Evolutionary conservation across 1,140 invertebrate genomes (phyloP), one percentile per base, ranked within the genome.

Genomic region (Hesperophylax magnus): DNA sequence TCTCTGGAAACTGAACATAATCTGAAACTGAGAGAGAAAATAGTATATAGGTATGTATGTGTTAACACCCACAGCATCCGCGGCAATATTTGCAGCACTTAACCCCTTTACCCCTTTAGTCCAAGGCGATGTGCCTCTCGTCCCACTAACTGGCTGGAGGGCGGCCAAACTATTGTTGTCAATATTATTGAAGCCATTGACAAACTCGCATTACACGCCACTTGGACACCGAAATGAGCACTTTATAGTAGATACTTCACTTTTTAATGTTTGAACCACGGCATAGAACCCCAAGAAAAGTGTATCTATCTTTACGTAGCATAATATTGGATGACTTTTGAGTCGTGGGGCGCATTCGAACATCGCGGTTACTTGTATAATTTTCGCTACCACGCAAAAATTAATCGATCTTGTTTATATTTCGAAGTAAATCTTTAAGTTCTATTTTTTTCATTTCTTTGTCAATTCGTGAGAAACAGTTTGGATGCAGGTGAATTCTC

Each of bases 121-220:
- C 18, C 61, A 1, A 24, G 24, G 20, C 15, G 61, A 31, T 3
- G 1, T 22, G 56, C 20, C n/a, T n/a, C 54, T 6, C 34, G 1
- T 11, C 39, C n/a, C 7, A 56, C 6, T 15, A 56, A 56, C 17
- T 56, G 6, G 27, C 27, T 75, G 71, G 52, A 75, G n/a, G 20
- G 3, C 3, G n/a, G 22, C 52, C 52, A 56, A 75, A 54, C 18
- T 24, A 56, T 15, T 75, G 71, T 75, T 75, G 52, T 75, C 22
- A 71, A 71, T 71, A 24, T 71, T 71, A 18, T 47, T 71, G 17
- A 58, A 65, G 20, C 24, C 18, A 65, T 31, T 65, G 61, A 58
- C 56, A 58, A 22, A 58, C n/a, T 20, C n/a, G n/a, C 56, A 18
- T 58, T 18, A 22, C n/a, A 58, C 56, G 22, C n/a, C 56, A 20